These are phyloP conservation scores for Tupaia chinensis DNA, from an alignment of 2,113 vertebrate species.

Conservation along the genomic window DNA sequence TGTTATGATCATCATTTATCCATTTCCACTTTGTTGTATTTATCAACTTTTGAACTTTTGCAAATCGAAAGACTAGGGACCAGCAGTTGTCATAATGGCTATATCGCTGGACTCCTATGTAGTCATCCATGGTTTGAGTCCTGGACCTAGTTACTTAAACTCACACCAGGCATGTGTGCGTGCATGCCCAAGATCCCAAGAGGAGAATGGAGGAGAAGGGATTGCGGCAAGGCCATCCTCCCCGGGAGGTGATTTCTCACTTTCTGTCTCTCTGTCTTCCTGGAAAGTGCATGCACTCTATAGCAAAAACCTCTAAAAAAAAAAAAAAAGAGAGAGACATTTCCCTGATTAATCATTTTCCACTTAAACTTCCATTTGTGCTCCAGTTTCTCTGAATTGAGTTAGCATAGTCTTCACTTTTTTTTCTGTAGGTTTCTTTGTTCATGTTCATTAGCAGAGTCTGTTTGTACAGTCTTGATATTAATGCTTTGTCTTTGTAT, in stretches of 20 bases:
- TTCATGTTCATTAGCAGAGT: slow-evolving; percentile 30
- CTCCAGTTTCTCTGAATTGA: neutral
- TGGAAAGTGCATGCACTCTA: too few species aligned
- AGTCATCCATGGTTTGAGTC: too few species aligned
- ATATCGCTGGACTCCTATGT: too few species aligned
- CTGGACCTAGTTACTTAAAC: too few species aligned
- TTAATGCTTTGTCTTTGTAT: neutral
- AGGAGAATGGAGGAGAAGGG: too few species aligned
- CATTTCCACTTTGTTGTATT: neutral
- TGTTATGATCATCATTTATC: neutral
- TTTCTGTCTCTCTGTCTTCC: too few species aligned
- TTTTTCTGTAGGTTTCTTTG: neutral
- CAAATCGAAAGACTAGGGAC: neutral
- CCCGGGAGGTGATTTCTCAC: too few species aligned
- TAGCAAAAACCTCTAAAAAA: too few species aligned
- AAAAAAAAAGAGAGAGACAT: neutral
- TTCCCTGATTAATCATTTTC: neutral
- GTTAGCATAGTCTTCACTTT: neutral
- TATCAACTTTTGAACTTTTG: neutral
- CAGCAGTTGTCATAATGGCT: too few species aligned
- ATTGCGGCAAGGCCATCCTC: too few species aligned
- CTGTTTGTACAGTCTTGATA: neutral
- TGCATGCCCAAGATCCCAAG: too few species aligned
- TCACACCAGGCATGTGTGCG: too few species aligned
- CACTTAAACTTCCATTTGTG: neutral